Percentiles rank a stretch among this genome's conserved stretches.
phyloP scores from a whole-genome alignment of 2,888 invertebrate genomes.

The Luperina testacea region DNA sequence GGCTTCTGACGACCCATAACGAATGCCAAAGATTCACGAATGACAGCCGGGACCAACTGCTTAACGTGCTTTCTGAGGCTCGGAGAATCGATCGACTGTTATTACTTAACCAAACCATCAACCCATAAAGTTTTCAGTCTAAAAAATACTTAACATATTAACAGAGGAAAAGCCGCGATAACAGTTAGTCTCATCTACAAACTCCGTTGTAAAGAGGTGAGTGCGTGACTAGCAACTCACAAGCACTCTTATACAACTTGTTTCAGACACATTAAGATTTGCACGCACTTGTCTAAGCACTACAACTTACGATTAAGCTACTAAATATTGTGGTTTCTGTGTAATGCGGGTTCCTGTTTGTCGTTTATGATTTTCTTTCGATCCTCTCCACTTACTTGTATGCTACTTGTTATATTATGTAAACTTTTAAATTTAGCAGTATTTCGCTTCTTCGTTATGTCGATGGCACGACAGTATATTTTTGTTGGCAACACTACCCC shows the following conservation, averaged over 20 bases:
- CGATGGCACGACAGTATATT: not conserved
- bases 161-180: slow-evolving; percentile 22
- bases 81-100: not conserved
- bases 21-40: not conserved
- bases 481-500: not conserved
- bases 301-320: slow-evolving; percentile 59
- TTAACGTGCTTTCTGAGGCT: not conserved
- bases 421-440: not conserved
- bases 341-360: slow-evolving; percentile 58
- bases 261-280: slow-evolving; percentile 64
- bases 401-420: not conserved
- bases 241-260: slow-evolving; percentile 71
- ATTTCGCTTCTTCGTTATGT: not conserved
- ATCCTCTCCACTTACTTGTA: slow-evolving; percentile 3
- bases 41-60: not conserved
- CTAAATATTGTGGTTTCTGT: slow-evolving; percentile 53
- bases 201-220: slow-evolving; percentile 62
- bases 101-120: too few species aligned
- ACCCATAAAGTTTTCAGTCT: not conserved
- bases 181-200: slow-evolving; percentile 58
- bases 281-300: slow-evolving; percentile 56
- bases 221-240: slow-evolving; percentile 75
- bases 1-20: not conserved
- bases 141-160: slow-evolving; percentile 1
- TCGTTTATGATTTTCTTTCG: slow-evolving; percentile 30